phyloP scores from a whole-genome alignment of 2,113 vertebrate species.

The Condylura cristata region DNA sequence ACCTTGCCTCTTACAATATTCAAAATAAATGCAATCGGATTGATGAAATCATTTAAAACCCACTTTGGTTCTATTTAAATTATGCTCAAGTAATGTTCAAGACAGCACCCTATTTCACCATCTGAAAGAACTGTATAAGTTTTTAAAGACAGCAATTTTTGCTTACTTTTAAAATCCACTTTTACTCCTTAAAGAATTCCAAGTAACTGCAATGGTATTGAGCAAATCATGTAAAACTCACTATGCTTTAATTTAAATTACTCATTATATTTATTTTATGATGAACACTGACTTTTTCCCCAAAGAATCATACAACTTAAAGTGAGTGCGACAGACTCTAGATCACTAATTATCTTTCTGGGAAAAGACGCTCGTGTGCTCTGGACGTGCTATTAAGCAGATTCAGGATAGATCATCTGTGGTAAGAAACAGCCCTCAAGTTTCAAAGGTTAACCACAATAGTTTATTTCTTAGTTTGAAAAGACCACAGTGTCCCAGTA shows the following conservation, averaged over 20 bases:
- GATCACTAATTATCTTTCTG: not conserved
- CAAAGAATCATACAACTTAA: not conserved
- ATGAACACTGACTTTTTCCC: not conserved
- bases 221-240: not conserved
- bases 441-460: not conserved
- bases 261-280: not conserved
- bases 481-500: not conserved
- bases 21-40: not conserved
- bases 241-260: not conserved
- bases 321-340: not conserved
- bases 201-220: not conserved
- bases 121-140: not conserved
- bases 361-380: not conserved
- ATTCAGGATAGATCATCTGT: not conserved
- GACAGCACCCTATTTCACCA: not conserved
- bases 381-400: not conserved
- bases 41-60: not conserved
- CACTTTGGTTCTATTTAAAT: not conserved
- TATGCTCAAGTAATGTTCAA: not conserved
- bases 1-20: constrained; percentile 4
- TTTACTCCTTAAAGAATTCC: constrained; percentile 7
- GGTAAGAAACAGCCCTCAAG: not conserved
- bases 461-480: not conserved
- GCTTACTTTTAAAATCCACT: not conserved
- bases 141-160: not conserved